Evolutionary conservation across 2,797 vertebrate genomes (phyloP), one percentile per base, ranked within the genome.

Genomic region (Coccyzus lansbergi): DNA sequence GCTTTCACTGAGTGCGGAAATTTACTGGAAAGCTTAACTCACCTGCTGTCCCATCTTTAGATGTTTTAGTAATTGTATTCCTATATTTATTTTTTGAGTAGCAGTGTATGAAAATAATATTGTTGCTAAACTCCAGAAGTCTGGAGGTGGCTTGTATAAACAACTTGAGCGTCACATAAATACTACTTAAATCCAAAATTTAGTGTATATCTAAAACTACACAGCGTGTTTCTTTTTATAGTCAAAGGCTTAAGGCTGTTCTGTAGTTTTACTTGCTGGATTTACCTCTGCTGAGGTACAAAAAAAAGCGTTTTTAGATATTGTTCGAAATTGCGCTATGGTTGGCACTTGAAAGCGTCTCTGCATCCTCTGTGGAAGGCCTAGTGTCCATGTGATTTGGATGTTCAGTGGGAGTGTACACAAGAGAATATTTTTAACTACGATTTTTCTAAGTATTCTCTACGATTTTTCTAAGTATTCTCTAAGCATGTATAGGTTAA

Each of bases 111-210:
- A 70, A 87, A 85, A 72, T 55, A 38, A 10, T 69, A 72, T 79
- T 81, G 42, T 81, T 36, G 10, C 91, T 92, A 5, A 60, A 1
- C 40, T 88, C n/a, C 10, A n/a, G 12, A 52, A 60, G 40, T 63
- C 53, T 78, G 78, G 78, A 49, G 42, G 56, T 79, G 18, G 38
- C 34, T 78, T 86, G 19, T 82, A 20, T 75, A 70, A 91, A 91
- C 63, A 86, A 18, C 21, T 67, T 70, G 29, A 93, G 52, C 46
- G 33, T 76, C 48, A 3, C 84, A 21, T 79, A 88, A 88, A 67
- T 86, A 92, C 72, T 60, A 25, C 34, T 60, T 60, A 59, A 81
- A 86, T 59, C 63, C 63, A 79, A 28, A 13, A 17, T 33, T 75
- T 75, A 2, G 17, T 21, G 13, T 26, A 1, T 78, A 25, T 81